These are phyloP conservation scores for Engraulis encrasicolus DNA, from an alignment of 2,113 vertebrate genomes.

Conservation along the genomic window DNA sequence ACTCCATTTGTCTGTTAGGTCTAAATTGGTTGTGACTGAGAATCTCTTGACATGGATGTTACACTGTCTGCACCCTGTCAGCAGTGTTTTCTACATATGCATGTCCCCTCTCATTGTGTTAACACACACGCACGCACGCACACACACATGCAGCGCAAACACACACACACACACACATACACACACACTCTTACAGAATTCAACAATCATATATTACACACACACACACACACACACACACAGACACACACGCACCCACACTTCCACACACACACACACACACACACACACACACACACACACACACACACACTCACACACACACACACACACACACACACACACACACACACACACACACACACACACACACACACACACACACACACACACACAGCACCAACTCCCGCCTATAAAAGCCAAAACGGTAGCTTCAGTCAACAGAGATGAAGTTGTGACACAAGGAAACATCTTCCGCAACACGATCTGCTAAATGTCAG, in stretches of 20 bases:
- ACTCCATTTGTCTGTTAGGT: constrained; percentile 47
- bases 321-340: too few relatives aligned
- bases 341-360: too few relatives aligned
- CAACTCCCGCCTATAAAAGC: too few relatives aligned
- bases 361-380: background rate
- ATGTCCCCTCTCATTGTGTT: constrained; percentile 67
- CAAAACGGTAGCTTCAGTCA: constrained; percentile 74
- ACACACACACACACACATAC: too few relatives aligned
- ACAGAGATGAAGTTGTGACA: constrained; percentile 71
- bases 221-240: constrained; percentile 43
- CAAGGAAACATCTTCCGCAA: constrained; percentile 65
- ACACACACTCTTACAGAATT: too few relatives aligned
- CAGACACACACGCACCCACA: constrained; percentile 51
- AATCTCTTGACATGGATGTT: constrained; percentile 58
- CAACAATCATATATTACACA: too few relatives aligned
- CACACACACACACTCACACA: constrained; percentile 56
- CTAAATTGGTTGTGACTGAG: constrained; percentile 59
- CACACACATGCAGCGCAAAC: too few relatives aligned
- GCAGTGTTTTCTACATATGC: constrained; percentile 53
- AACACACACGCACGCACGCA: constrained; percentile 58
- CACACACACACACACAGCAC: constrained; percentile 56
- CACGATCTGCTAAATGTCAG: constrained; percentile 82
- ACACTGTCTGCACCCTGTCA: constrained; percentile 61
- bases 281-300: too few relatives aligned
- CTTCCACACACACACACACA: constrained; percentile 58